Base-by-base conservation (phyloP, 1,140 invertebrate genomes). In the Calephelis virginiensis region DNA sequence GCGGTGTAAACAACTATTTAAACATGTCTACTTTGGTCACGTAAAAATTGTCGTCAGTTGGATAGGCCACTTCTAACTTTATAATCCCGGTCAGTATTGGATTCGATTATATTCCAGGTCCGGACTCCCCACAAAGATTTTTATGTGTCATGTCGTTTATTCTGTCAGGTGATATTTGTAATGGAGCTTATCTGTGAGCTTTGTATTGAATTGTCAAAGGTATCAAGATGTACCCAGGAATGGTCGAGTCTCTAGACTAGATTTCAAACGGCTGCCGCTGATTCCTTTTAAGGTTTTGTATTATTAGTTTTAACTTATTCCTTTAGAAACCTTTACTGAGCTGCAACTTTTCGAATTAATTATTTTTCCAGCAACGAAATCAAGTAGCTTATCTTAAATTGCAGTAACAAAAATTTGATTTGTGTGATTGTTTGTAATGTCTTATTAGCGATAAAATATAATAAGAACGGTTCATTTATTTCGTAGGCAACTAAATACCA, bases 61-160 rank as follows among this genome's bases (percentile, higher is more conserved):
- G 70, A 72, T 66, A 48, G 37, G 67, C 65, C 65, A 70, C 73
- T 73, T 76, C 71, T 63, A 72, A 77, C 74, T 81, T 79, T 79
- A 81, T 79, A 81, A 76, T 81, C 70, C 70, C 72, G 73, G 73
- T 69, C 74, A 68, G 73, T 76, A 71, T 79, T 74, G 72, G 75
- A 73, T 77, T 79, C 70, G 72, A 77, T 76, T 72, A 68, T 71
- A 73, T 77, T 77, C 73, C 77, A 70, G 63, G 48, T 59, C 46
- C 62, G 67, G 73, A 76, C 75, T 75, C 73, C 70, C 74, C 74
- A 78, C 75, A 72, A 79, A 71, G 72, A 76, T 79, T 81, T 75
- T 77, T 81, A 79, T 79, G 74, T 73, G 70, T 69, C 71, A 63
- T 75, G 72, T 72, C 77, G 63, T 70, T 77, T 68, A 75, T 74